Conservation (phyloP, 2,113 vertebrate species). For the Protobothrops flavoviridis region DNA sequence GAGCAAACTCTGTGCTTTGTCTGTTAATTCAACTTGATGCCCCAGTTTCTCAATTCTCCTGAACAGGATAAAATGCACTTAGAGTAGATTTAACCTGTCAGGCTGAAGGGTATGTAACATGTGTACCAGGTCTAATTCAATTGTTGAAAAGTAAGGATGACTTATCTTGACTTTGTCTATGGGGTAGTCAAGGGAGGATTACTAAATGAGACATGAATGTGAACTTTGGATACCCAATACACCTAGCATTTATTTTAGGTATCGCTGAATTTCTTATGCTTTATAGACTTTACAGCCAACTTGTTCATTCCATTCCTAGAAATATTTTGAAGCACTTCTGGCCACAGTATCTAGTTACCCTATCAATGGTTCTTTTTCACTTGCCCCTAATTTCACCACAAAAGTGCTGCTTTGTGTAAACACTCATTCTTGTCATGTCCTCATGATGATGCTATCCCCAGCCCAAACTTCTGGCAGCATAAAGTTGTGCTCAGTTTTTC, state of each 20-base stretch:
- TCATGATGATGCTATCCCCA: neutral
- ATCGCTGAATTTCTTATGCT: neutral
- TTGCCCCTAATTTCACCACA: neutral
- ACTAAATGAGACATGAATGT: slow-evolving; percentile 25
- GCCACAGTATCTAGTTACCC: neutral
- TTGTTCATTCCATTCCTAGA: neutral
- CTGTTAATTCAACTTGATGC: slow-evolving; percentile 67
- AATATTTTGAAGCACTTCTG: neutral
- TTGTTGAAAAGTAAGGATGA: slow-evolving; percentile 42
- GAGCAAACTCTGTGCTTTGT: slow-evolving; percentile 60
- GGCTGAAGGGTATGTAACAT: slow-evolving; percentile 46
- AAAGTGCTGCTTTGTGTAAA: neutral
- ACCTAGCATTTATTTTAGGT: slow-evolving; percentile 27
- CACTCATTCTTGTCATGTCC: neutral
- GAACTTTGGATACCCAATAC: slow-evolving; percentile 36
- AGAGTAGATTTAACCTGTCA: slow-evolving; percentile 67
- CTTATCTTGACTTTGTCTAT: slow-evolving; percentile 29
- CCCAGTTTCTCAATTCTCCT: slow-evolving; percentile 66
- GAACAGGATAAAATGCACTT: slow-evolving; percentile 64
- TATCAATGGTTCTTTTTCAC: neutral
- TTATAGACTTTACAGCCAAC: slow-evolving; percentile 10
- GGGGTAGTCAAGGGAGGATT: slow-evolving; percentile 29
- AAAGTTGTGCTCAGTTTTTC: neutral
- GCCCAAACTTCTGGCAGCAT: neutral
- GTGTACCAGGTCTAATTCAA: slow-evolving; percentile 52